Evolutionary conservation across 1,140 invertebrate genomes (phyloP).

Genomic region (Atta cephalotes): DNA sequence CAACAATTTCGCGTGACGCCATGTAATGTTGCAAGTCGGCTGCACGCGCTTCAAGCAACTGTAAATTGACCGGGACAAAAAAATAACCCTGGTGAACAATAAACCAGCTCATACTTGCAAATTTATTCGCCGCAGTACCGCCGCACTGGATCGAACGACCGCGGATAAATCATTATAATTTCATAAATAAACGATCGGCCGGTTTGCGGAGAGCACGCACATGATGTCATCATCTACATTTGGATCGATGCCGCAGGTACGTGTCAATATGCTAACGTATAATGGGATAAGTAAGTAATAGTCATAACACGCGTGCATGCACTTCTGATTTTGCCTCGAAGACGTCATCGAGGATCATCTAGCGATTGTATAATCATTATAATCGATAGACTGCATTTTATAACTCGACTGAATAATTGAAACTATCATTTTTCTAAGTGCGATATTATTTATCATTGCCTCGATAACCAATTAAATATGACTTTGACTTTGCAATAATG

Average conservation of each 20-base stretch:
- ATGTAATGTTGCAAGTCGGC: neutral
- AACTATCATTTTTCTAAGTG: neutral
- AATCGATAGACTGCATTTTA: neutral
- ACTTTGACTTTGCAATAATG: neutral
- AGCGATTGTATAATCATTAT: neutral
- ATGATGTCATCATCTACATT: constrained; percentile 75
- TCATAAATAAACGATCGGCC: constrained; percentile 62
- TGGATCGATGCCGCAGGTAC: constrained; percentile 55
- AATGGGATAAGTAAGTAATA: constrained; percentile 51
- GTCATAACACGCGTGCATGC: constrained; percentile 14
- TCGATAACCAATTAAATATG: neutral
- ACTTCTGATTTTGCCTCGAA: constrained; percentile 17
- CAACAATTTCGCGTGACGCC: constrained; percentile 12
- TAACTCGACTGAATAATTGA: neutral
- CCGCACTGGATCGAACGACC: constrained; percentile 38
- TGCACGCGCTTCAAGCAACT: neutral
- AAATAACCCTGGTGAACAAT: neutral
- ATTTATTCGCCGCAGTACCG: constrained; percentile 33
- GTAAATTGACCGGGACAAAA: constrained; percentile 32
- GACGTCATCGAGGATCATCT: neutral
- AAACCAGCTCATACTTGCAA: constrained; percentile 14
- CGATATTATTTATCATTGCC: neutral
- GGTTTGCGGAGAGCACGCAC: constrained; percentile 48
- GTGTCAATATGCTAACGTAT: constrained; percentile 29
- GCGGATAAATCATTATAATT: constrained; percentile 69